These are phyloP conservation scores for Limnothrissa miodon DNA, from an alignment of 2,113 vertebrate species.

Conservation along the genomic window DNA sequence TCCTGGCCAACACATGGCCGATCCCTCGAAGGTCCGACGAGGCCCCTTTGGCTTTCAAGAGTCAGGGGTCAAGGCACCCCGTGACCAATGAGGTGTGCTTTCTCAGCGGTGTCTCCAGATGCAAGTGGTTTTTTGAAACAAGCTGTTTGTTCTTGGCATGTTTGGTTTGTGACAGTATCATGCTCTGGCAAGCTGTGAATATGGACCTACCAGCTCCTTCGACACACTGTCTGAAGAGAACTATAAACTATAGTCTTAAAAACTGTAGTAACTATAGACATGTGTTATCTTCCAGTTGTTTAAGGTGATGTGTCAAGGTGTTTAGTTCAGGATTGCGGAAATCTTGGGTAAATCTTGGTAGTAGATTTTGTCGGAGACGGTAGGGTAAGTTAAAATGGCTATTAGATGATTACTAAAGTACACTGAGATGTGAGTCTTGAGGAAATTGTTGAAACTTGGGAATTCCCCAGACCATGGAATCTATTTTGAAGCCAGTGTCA, in stretches of 20 bases:
- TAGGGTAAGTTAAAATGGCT: neutral
- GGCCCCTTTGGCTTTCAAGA: slow-evolving; percentile 28
- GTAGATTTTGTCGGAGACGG: neutral
- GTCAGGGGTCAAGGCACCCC: slow-evolving; percentile 51
- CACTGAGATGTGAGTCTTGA: neutral
- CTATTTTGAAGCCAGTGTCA: neutral
- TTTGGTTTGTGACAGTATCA: slow-evolving; percentile 10
- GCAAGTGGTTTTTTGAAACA: neutral
- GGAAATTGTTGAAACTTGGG: neutral
- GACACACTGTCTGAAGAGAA: no score
- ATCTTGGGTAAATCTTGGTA: no score
- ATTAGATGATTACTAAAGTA: neutral
- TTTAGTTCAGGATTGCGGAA: no score
- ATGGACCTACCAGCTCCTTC: no score
- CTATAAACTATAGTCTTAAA: no score
- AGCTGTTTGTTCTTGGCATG: neutral
- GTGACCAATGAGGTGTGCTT: slow-evolving; percentile 44
- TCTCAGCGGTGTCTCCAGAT: slow-evolving; percentile 29
- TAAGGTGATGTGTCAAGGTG: no score
- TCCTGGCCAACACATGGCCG: slow-evolving; percentile 51
- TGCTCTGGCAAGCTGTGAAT: no score
- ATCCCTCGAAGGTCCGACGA: neutral
- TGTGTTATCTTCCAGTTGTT: no score
- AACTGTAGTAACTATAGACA: no score
- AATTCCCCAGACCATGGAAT: neutral